Percentiles rank a stretch among this genome's conserved stretches.
These are phyloP conservation scores for Pogonophryne albipinna DNA, from an alignment of 2,797 vertebrate genomes.

Conservation along the genomic window DNA sequence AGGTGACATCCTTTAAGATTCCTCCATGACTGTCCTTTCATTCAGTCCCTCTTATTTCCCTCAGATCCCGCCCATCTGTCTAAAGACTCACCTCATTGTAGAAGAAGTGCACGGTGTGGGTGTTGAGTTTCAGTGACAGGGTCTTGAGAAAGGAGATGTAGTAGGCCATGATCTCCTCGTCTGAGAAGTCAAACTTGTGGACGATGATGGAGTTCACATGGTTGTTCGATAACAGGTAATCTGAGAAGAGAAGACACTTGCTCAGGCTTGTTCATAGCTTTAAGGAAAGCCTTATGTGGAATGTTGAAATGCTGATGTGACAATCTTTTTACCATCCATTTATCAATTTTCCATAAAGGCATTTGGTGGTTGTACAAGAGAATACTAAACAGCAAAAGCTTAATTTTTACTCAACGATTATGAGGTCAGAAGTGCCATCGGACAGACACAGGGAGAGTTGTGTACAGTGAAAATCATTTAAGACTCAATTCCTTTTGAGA, in stretches of 20 bases:
- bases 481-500: background rate
- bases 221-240: constrained; percentile 98
- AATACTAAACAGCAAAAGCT: background rate
- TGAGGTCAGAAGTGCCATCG: background rate
- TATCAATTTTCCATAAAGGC: too few species aligned
- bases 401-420: background rate
- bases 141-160: constrained; percentile 99
- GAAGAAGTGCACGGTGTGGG: constrained; percentile 99
- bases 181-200: constrained; percentile 99
- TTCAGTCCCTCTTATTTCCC: too few species aligned
- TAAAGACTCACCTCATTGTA: constrained; percentile 95
- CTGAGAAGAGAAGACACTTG: constrained; percentile 73
- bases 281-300: background rate
- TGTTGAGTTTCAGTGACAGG: constrained; percentile 97
- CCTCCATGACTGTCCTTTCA: background rate
- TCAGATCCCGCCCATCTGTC: background rate
- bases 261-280: background rate
- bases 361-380: background rate
- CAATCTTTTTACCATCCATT: background rate
- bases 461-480: background rate
- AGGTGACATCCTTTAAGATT: background rate
- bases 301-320: background rate
- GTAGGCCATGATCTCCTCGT: constrained; percentile 99
- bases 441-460: background rate
- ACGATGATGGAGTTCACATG: constrained; percentile 99